Evolutionary conservation across 2,797 vertebrate species (phyloP), one percentile per base, ranked within the genome.

Genomic region (Rachycentron canadum): DNA sequence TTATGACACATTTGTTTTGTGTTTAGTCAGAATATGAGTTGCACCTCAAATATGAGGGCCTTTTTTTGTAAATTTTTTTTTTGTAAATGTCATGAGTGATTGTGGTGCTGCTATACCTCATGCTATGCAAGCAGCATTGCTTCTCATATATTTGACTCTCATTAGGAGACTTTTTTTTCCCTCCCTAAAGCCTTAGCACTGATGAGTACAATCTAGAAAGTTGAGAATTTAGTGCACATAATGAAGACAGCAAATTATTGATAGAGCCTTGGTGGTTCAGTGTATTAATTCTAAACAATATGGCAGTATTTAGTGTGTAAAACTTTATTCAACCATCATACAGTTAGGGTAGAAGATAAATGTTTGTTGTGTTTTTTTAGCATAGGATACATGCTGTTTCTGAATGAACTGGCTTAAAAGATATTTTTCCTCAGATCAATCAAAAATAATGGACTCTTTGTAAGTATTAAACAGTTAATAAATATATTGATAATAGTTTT

Each of bases 231-330:
- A 68, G 70, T 65, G 36, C 79, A 77, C 57, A 85, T 78, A 74
- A 82, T 69, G 71, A 84, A 76, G 64, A 73, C 63, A 38, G 63
- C 61, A 55, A 87, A 73, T 79, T 57, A 41, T 63, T 82, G 74
- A 85, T 64, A 61, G 65, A 86, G 79, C 83, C 81, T 69, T 50
- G 32, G 78, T 60, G 83, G 77, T 87, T 90, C 81, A 78, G 78
- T 90, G 91, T 95, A 92, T 94, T 94, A 90, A 91, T 91, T 83
- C 87, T 65, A 88, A 93, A 93, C 86, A 92, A 88, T 78, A 53
- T 79, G 86, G 88, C 95, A 96, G 95, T 96, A 96, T 96, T 96
- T 94, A 86, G 90, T 88, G 73, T 88, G 86, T 89, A 86, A 86
- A 88, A 75, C 55, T 43, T 45, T 82, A 71, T 69, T 89, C 56